Percentiles rank a stretch among this genome's conserved stretches.
Conservation (phyloP, 2,888 invertebrate genomes). For the Xiphydria camelus region DNA sequence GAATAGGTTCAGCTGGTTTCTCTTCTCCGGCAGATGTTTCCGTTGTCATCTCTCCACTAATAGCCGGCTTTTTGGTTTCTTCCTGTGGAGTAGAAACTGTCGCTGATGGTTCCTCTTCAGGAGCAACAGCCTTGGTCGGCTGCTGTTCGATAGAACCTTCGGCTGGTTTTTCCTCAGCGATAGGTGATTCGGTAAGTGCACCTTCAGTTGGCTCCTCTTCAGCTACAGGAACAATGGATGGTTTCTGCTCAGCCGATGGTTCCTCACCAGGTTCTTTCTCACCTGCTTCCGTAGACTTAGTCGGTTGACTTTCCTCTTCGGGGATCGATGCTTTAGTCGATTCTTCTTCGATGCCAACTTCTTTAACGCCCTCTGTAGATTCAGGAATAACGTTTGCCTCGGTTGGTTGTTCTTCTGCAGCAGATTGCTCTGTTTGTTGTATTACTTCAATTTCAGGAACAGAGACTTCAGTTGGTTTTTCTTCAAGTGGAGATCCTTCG, state of each 20-base stretch:
- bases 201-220: constrained; percentile 18
- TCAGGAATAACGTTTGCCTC: constrained; percentile 7
- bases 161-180: constrained; percentile 21
- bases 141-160: no score
- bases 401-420: constrained; percentile 20
- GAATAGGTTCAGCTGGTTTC: constrained; percentile 11
- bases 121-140: constrained; percentile 11
- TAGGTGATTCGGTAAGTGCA: no score
- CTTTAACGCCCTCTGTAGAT: not conserved
- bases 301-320: constrained; percentile 17
- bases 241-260: constrained; percentile 17
- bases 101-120: constrained; percentile 5
- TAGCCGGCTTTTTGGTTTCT: constrained; percentile 23
- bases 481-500: constrained; percentile 24
- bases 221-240: constrained; percentile 13
- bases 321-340: constrained; percentile 10
- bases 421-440: constrained; percentile 5
- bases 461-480: constrained; percentile 21
- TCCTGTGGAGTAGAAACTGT: constrained; percentile 7
- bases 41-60: constrained; percentile 29
- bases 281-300: constrained; percentile 4
- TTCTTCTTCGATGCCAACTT: constrained; percentile 22
- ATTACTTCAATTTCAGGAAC: constrained; percentile 21
- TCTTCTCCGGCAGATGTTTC: constrained; percentile 6
- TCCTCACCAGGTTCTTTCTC: constrained; percentile 17